Percentiles rank a stretch among this genome's conserved stretches.
These are phyloP conservation scores for Staurois parvus DNA, from an alignment of 2,797 vertebrate species.

Conservation along the genomic window DNA sequence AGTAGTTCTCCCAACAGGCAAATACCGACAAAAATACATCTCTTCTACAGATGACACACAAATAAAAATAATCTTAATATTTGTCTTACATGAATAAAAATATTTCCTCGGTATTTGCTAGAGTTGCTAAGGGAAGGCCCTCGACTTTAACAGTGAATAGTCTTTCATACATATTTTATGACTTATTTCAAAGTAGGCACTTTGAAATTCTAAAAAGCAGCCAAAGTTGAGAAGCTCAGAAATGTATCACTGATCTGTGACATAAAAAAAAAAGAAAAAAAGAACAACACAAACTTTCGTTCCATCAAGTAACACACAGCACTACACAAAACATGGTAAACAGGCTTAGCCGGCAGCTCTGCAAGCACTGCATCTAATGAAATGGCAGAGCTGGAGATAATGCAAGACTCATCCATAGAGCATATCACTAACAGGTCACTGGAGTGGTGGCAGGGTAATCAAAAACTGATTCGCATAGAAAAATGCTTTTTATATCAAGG, in stretches of 20 bases:
- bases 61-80: background rate
- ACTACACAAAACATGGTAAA: background rate
- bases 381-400: background rate
- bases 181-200: background rate
- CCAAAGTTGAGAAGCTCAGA: conserved; percentile 10
- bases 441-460: background rate
- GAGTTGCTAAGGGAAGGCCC: background rate
- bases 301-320: background rate
- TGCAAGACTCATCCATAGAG: background rate
- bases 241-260: conserved; percentile 26
- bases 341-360: background rate
- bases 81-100: background rate
- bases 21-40: too few species aligned
- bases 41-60: too few species aligned
- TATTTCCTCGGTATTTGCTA: too few species aligned
- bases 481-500: background rate
- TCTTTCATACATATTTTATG: conserved; percentile 5
- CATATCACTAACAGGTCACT: background rate
- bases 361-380: background rate
- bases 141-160: background rate
- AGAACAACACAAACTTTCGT: conserved; percentile 9
- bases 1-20: too few species aligned
- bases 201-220: conserved; percentile 17
- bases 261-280: background rate
- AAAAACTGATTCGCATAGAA: background rate